These are phyloP conservation scores for Limnodromus scolopaceus DNA, from an alignment of 2,797 vertebrate genomes.

Conservation along the genomic window DNA sequence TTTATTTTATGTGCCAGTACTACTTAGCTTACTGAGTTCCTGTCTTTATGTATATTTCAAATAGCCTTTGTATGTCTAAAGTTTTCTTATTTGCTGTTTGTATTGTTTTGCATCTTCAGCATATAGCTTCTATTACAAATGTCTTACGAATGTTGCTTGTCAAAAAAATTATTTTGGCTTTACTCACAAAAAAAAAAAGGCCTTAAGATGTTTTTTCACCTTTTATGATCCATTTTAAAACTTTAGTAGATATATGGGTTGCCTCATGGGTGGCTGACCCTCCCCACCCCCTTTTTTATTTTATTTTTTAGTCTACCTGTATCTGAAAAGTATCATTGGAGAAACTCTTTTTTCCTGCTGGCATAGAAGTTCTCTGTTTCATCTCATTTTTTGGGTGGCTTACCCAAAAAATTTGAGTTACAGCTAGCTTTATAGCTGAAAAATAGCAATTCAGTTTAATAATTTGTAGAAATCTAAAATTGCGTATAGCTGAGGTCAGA, in stretches of 20 bases:
- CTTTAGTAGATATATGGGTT: not conserved
- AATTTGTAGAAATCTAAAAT: not conserved
- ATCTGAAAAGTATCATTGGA: not conserved
- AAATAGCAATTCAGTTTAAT: not conserved
- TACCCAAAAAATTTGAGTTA: not conserved
- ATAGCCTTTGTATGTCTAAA: not conserved
- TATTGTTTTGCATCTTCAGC: not conserved
- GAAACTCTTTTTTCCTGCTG: not conserved
- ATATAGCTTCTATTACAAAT: not conserved
- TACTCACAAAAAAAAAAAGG: not conserved
- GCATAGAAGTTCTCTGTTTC: not conserved
- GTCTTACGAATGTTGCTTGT: not conserved
- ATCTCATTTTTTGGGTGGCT: not conserved
- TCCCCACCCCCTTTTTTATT: accelerated
- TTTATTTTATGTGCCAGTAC: not conserved
- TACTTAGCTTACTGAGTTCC: not conserved
- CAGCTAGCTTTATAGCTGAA: not conserved
- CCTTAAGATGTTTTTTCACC: not conserved
- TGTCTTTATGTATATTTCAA: not conserved
- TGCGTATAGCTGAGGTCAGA: not conserved
- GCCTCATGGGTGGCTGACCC: not conserved
- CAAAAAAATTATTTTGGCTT: not conserved
- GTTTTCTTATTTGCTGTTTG: not conserved
- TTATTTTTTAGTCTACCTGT: not conserved
- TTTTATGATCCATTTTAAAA: not conserved